Percentiles rank a stretch among this genome's conserved stretches.
Evolutionary conservation across 2,888 invertebrate species (phyloP).

Genomic region (Autographa gamma): DNA sequence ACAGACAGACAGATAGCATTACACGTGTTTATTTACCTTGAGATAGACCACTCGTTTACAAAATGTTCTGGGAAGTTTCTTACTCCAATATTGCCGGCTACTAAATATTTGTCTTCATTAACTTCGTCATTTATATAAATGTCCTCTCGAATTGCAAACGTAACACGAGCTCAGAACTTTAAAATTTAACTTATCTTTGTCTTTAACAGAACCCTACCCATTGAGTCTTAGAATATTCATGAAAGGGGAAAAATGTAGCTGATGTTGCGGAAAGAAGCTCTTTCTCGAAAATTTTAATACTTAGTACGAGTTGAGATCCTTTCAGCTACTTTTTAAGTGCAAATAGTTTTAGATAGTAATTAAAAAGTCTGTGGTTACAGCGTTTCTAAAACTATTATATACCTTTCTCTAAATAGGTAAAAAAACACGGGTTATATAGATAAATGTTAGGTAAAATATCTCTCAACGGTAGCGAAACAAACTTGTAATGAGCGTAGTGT

Average conservation of each 20-base stretch:
- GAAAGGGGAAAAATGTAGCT: not conserved
- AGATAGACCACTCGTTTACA: constrained; percentile 19
- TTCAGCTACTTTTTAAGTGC: not conserved
- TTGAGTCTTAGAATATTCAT: constrained; percentile 22
- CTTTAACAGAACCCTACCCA: constrained; percentile 8
- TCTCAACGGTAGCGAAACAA: not conserved
- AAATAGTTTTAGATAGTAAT: constrained; percentile 8
- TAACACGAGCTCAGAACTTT: constrained; percentile 16
- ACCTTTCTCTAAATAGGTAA: not conserved
- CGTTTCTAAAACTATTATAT: not conserved
- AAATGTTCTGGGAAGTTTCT: constrained; percentile 28
- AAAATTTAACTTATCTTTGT: constrained; percentile 23
- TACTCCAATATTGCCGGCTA: constrained; percentile 38
- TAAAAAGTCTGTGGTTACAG: not conserved
- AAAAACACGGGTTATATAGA: not conserved
- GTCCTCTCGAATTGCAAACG: constrained; percentile 16
- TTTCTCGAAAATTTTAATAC: constrained; percentile 7
- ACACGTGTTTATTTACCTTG: constrained; percentile 9
- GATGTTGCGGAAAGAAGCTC: not conserved
- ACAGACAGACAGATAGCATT: not conserved
- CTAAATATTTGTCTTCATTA: constrained; percentile 43
- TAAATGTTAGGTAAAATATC: not conserved
- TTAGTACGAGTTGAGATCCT: not conserved
- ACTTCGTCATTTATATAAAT: constrained; percentile 28
- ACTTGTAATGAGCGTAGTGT: too few species aligned